Conservation (phyloP, 2,797 vertebrate species). For the Melanotaenia maccullochi region DNA sequence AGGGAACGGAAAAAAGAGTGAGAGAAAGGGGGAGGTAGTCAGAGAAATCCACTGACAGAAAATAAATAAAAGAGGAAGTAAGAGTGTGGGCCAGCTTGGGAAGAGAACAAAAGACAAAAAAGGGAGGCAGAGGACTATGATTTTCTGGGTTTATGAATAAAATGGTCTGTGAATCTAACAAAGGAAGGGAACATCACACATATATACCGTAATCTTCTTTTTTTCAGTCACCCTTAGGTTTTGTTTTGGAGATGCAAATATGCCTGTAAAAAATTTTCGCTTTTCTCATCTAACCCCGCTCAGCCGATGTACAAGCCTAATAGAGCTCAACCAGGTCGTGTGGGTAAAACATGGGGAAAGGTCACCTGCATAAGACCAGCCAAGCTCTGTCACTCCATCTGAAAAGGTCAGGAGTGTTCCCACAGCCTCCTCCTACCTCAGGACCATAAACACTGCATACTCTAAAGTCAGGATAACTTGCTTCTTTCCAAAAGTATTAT, state of each 20-base stretch:
- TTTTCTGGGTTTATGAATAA: conserved; percentile 56
- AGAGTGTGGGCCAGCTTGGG: conserved; percentile 58
- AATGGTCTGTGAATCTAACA: conserved; percentile 54
- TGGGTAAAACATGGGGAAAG: conserved; percentile 73
- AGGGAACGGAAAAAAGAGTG: conserved; percentile 41
- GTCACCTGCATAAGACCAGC: conserved; percentile 76
- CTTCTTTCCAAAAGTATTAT: conserved; percentile 13
- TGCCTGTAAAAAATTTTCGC: conserved; percentile 50
- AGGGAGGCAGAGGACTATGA: conserved; percentile 57
- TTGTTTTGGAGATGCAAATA: conserved; percentile 59
- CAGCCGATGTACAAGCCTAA: conserved; percentile 40
- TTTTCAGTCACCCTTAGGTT: conserved; percentile 29
- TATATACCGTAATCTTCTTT: conserved; percentile 52
- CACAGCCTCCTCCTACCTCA: conserved; percentile 51
- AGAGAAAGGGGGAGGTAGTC: conserved; percentile 58
- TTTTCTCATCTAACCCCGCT: conserved; percentile 2
- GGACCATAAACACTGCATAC: conserved; percentile 44
- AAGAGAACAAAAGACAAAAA: conserved; percentile 72
- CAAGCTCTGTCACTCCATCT: conserved; percentile 75
- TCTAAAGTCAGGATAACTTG: conserved; percentile 33
- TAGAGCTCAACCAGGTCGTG: conserved; percentile 55
- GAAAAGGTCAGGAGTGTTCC: conserved; percentile 82
- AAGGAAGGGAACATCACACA: conserved; percentile 47
- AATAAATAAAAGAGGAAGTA: conserved; percentile 74
- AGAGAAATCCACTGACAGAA: conserved; percentile 69